Evolutionary conservation across 2,113 vertebrate species (phyloP).

Genomic region (Monopterus albus): DNA sequence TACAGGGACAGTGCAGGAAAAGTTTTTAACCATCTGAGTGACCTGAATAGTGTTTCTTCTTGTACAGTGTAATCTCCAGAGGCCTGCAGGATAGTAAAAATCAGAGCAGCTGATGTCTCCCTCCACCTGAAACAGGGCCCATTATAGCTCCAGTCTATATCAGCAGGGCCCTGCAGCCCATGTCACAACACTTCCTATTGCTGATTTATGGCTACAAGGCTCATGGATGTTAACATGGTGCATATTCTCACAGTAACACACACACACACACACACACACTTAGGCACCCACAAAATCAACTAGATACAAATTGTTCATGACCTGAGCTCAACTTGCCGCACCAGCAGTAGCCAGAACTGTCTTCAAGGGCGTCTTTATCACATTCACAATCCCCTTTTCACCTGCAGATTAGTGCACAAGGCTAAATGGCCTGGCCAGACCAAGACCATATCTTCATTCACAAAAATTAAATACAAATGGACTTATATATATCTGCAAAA

Average conservation of each 20-base stretch:
- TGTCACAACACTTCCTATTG: constrained; percentile 82
- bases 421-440: constrained; percentile 65
- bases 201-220: constrained; percentile 68
- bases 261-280: constrained; percentile 23
- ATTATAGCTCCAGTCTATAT: constrained; percentile 66
- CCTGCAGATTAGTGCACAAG: constrained; percentile 72
- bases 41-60: constrained; percentile 65
- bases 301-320: constrained; percentile 69
- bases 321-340: constrained; percentile 64
- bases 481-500: constrained; percentile 67
- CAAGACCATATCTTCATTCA: constrained; percentile 66
- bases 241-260: constrained; percentile 49
- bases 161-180: constrained; percentile 71
- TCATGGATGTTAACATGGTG: constrained; percentile 57
- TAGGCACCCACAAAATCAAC: constrained; percentile 46
- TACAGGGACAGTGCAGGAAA: constrained; percentile 28
- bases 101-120: constrained; percentile 86
- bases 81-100: constrained; percentile 84
- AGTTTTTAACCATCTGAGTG: constrained; percentile 54
- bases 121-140: constrained; percentile 86
- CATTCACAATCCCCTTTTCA: constrained; percentile 61
- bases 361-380: constrained; percentile 76
- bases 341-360: constrained; percentile 64
- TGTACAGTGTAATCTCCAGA: constrained; percentile 87
- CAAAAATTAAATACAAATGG: constrained; percentile 77